Conservation (phyloP, 2,797 vertebrate species). For the Chlorospingus semifuscus region DNA sequence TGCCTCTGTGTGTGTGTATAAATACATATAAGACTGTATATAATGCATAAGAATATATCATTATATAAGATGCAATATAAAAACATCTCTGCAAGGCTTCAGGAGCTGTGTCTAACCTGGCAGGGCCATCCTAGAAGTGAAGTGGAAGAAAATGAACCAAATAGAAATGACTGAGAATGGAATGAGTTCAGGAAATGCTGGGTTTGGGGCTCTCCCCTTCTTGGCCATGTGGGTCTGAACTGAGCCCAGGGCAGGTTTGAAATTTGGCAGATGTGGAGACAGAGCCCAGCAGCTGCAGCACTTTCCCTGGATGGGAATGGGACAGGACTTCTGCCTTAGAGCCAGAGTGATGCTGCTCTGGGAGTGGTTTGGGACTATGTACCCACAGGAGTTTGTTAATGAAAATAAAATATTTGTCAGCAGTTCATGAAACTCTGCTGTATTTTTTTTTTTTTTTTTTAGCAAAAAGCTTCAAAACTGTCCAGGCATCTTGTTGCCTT, state of each 20-base stretch:
- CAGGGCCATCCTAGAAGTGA: not conserved
- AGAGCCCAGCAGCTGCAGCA: not conserved
- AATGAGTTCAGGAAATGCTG: not conserved
- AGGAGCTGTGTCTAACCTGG: not conserved
- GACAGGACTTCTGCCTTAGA: not conserved
- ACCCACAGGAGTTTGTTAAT: not conserved
- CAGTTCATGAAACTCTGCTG: not conserved
- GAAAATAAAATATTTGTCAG: not conserved
- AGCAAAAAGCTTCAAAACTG: not conserved
- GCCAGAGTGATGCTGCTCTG: not conserved
- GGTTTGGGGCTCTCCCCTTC: not conserved
- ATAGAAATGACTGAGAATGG: not conserved
- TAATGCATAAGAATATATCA: not conserved
- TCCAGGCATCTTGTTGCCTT: not conserved
- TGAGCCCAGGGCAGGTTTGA: not conserved
- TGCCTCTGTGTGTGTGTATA: not conserved
- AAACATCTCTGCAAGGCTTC: not conserved
- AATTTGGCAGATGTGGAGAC: rapidly evolving
- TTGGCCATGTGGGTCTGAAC: not conserved
- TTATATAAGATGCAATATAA: not conserved
- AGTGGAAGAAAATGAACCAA: not conserved
- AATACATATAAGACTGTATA: not conserved
- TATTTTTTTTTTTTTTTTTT: no score
- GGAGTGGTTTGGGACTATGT: not conserved
- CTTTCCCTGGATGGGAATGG: not conserved